Percentiles rank a stretch among this genome's conserved stretches.
Conservation (phyloP, 2,888 invertebrate species). For the Acleris laterana region DNA sequence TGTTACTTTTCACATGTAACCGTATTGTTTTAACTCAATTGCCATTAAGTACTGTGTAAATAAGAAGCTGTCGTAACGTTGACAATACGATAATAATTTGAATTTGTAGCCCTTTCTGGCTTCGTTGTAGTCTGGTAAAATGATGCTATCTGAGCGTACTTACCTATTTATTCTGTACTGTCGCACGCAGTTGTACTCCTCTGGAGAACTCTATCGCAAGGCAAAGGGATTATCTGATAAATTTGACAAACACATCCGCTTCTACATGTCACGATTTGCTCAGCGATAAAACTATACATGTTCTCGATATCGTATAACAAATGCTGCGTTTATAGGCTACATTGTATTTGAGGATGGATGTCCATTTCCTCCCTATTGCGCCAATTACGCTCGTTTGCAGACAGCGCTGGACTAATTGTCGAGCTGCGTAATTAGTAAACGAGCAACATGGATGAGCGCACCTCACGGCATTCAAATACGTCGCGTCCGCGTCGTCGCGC, state of each 20-base stretch:
- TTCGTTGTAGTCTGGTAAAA: not conserved
- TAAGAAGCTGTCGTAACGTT: no score
- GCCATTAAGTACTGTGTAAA: no score
- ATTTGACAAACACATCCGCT: slow-evolving; percentile 2
- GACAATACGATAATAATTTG: no score
- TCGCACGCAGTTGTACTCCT: not conserved
- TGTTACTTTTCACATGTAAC: no score
- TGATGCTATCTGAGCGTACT: not conserved
- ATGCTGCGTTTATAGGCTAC: slow-evolving; percentile 5
- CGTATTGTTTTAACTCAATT: no score
- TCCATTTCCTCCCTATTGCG: slow-evolving; percentile 78
- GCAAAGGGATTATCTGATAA: slow-evolving; percentile 5
- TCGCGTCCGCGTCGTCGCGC: not conserved
- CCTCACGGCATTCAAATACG: slow-evolving; percentile 47
- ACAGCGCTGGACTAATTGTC: slow-evolving; percentile 75
- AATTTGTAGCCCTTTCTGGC: no score
- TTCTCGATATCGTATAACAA: slow-evolving; percentile 3
- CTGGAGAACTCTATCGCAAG: not conserved
- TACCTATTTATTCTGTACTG: not conserved
- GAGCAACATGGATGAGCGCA: slow-evolving; percentile 59
- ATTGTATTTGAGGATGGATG: slow-evolving; percentile 66
- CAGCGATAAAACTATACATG: not conserved
- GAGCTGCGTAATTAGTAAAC: slow-evolving; percentile 69
- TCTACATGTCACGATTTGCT: slow-evolving; percentile 1
- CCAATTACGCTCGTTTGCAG: slow-evolving; percentile 79